Conservation (phyloP, 2,888 invertebrate species). For the Periphyllus acericola region DNA sequence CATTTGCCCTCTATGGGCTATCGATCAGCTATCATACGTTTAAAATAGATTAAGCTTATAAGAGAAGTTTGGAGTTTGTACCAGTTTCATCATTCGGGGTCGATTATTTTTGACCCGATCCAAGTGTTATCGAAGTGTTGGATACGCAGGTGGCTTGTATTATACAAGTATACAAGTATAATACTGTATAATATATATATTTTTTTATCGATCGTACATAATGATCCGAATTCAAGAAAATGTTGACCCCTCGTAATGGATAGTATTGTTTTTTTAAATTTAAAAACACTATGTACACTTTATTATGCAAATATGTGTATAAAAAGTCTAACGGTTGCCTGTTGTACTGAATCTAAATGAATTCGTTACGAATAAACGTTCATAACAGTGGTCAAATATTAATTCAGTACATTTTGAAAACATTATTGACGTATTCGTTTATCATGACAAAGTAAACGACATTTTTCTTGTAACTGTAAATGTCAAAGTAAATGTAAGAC, state of each 20-base stretch:
- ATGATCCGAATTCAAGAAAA: conserved; percentile 45
- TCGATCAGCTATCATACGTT: background rate
- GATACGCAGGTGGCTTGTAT: conserved; percentile 42
- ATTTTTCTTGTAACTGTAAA: conserved; percentile 21
- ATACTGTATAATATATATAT: conserved; percentile 26
- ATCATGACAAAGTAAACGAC: conserved; percentile 39
- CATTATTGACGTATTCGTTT: conserved; percentile 35
- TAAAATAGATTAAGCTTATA: conserved; percentile 11
- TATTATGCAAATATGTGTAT: conserved; percentile 51
- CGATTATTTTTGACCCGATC: conserved; percentile 35
- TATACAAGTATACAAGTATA: no score
- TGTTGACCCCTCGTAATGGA: conserved; percentile 44
- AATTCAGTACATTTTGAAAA: conserved; percentile 56
- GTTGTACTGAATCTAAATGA: conserved; percentile 43
- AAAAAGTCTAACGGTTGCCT: conserved; percentile 23
- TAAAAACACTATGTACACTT: conserved; percentile 40
- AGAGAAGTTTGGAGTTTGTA: conserved; percentile 56
- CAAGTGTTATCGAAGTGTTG: conserved; percentile 32
- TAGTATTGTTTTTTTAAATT: conserved; percentile 52
- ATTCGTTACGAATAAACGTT: conserved; percentile 33
- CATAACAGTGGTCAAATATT: conserved; percentile 51
- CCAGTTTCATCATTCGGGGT: conserved; percentile 47
- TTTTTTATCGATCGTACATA: conserved; percentile 36
- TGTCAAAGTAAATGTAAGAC: background rate
- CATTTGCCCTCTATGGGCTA: conserved; percentile 29